Conservation (phyloP, 2,113 vertebrate genomes). For the Calidris pygmaea region DNA sequence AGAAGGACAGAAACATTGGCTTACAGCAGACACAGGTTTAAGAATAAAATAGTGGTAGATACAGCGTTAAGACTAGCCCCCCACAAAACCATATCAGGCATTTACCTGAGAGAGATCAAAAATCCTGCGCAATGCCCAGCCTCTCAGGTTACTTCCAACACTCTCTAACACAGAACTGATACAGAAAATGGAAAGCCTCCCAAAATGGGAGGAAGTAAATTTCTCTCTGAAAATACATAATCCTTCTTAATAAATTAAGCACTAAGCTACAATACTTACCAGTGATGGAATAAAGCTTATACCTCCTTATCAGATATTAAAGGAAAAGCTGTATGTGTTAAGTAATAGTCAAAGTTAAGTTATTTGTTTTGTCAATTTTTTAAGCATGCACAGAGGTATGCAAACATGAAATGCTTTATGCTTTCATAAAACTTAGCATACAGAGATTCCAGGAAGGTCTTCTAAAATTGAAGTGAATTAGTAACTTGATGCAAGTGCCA, state of each 20-base stretch:
- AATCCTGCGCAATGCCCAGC: fast-evolving
- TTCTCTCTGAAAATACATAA: neutral
- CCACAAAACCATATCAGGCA: neutral
- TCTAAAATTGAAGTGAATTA: neutral
- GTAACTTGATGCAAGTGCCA: neutral
- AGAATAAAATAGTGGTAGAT: neutral
- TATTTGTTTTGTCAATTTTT: neutral
- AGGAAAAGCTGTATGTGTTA: neutral
- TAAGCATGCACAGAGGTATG: neutral
- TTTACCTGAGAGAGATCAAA: neutral
- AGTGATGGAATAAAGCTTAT: neutral
- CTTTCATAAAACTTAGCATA: neutral
- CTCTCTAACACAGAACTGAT: neutral
- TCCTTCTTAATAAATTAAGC: neutral
- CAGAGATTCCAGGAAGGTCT: neutral
- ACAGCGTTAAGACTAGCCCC: neutral
- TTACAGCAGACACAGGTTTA: neutral
- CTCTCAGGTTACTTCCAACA: neutral
- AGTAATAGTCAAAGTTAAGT: neutral
- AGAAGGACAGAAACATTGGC: neutral
- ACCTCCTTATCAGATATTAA: neutral
- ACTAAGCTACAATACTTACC: neutral
- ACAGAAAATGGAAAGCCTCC: neutral
- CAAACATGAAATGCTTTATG: neutral
- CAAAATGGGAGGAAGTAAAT: neutral